These are phyloP conservation scores for Chlorops oryzae DNA, from an alignment of 1,140 invertebrate genomes.

Conservation along the genomic window DNA sequence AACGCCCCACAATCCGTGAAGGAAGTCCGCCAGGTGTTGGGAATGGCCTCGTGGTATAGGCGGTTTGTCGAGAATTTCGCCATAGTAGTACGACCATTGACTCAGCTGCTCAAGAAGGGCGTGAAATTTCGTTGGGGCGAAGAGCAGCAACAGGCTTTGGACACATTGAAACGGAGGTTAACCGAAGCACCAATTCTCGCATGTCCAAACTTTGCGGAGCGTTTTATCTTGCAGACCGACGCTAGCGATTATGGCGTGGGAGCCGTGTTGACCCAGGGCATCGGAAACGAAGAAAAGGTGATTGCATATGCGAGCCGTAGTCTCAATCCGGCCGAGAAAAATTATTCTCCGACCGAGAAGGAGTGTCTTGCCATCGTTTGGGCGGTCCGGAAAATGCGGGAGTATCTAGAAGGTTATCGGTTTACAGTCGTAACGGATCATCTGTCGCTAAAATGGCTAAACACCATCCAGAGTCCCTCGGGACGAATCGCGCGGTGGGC, in stretches of 20 bases:
- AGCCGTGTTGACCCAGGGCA: too few relatives aligned
- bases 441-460: conserved; percentile 37
- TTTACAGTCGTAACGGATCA: conserved; percentile 6
- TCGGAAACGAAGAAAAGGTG: too few relatives aligned
- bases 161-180: too few relatives aligned
- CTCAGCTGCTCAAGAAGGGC: background rate
- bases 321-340: too few relatives aligned
- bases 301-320: too few relatives aligned
- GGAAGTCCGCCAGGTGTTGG: conserved; percentile 9
- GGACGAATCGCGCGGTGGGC: conserved; percentile 22
- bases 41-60: conserved; percentile 14
- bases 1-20: background rate
- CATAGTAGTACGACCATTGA: conserved; percentile 8
- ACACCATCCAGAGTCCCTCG: conserved; percentile 27
- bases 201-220: too few relatives aligned
- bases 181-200: too few relatives aligned
- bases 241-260: too few relatives aligned
- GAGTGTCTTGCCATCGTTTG: conserved; percentile 1
- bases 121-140: too few relatives aligned
- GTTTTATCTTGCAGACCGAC: too few relatives aligned
- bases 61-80: conserved; percentile 14
- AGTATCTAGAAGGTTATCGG: conserved; percentile 1
- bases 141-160: too few relatives aligned
- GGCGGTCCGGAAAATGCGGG: conserved; percentile 8
- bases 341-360: too few relatives aligned